These are phyloP conservation scores for Spheniscus mendiculus DNA, from an alignment of 2,113 vertebrate genomes.

Conservation along the genomic window DNA sequence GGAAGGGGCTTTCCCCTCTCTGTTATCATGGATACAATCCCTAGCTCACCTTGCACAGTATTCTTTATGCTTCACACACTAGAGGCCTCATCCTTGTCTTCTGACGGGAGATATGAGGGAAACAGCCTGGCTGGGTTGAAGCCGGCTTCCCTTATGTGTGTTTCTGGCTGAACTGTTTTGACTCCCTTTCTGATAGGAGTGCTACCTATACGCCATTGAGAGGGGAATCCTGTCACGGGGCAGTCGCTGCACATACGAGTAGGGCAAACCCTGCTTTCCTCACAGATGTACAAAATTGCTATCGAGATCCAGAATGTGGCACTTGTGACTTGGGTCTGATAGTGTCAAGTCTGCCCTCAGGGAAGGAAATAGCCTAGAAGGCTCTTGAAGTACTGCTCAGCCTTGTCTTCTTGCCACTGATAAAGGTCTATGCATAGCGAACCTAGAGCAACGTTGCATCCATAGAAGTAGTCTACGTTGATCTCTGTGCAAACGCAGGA, in stretches of 20 bases:
- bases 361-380: not conserved
- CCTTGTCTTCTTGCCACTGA: not conserved
- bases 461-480: accelerated
- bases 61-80: not conserved
- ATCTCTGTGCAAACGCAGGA: not conserved
- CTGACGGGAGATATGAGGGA: not conserved
- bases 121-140: not conserved
- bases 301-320: not conserved
- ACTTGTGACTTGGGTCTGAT: not conserved
- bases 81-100: not conserved
- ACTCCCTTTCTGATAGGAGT: not conserved
- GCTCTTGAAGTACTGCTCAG: too few relatives aligned
- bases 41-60: not conserved
- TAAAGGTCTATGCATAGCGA: not conserved
- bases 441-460: accelerated
- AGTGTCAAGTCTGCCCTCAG: not conserved
- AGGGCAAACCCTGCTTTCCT: not conserved
- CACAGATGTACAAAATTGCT: not conserved
- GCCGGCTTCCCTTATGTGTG: not conserved
- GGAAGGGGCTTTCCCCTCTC: not conserved
- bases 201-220: not conserved
- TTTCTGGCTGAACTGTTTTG: not conserved
- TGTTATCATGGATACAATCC: not conserved
- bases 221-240: not conserved
- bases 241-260: not conserved